Evolutionary conservation across 2,113 vertebrate genomes (phyloP).

Genomic region (cattle (Bos taurus)): ARS-UCD2.0 NC_037350.1:41900501-41901000

Average conservation of each 20-base stretch:
- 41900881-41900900: neutral
- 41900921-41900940: neutral
- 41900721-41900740: neutral
- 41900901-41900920: neutral
- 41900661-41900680: neutral
- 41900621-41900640: neutral
- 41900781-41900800: neutral
- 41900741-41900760: neutral
- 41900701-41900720: neutral
- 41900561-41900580: neutral
- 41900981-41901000: neutral
- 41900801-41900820: neutral
- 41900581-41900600: neutral
- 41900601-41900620: neutral
- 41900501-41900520: neutral
- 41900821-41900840: neutral
- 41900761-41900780: neutral
- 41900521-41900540: neutral
- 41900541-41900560: neutral
- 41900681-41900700: neutral
- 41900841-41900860: neutral
- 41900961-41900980: neutral
- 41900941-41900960: neutral
- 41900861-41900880: neutral
- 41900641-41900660: neutral